Conservation (phyloP, 1,140 invertebrate species). For the Achatina immaculata region DNA sequence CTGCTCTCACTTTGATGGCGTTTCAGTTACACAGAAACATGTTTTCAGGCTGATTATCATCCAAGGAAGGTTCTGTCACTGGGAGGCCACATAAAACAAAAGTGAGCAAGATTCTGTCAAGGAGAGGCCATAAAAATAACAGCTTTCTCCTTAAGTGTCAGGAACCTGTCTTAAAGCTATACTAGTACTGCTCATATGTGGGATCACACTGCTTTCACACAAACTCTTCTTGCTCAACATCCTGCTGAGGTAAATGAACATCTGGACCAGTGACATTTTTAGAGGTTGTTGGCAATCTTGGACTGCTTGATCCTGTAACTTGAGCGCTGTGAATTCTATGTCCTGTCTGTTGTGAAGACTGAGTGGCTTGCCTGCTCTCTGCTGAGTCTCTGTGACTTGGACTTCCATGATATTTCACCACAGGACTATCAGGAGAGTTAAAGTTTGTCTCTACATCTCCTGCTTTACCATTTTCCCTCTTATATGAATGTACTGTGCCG, state of each 20-base stretch:
- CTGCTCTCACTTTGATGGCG: too few relatives aligned
- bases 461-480: not conserved
- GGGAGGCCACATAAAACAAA: too few relatives aligned
- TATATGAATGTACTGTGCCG: not conserved
- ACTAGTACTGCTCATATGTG: too few relatives aligned
- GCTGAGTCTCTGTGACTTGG: not conserved
- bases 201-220: too few relatives aligned
- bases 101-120: too few relatives aligned
- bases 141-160: too few relatives aligned
- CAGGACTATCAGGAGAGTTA: not conserved
- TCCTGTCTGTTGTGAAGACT: not conserved
- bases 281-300: not conserved
- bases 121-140: too few relatives aligned
- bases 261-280: not conserved
- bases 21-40: too few relatives aligned
- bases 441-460: not conserved
- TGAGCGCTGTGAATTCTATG: not conserved
- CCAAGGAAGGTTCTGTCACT: too few relatives aligned
- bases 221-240: conserved; percentile 20
- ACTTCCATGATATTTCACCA: not conserved
- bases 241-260: not conserved
- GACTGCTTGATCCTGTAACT: not conserved
- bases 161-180: too few relatives aligned
- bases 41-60: too few relatives aligned
- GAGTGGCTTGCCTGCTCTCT: not conserved